Base-by-base conservation (phyloP, 2,888 invertebrate genomes). In the Sceliomorpha sp. region DNA sequence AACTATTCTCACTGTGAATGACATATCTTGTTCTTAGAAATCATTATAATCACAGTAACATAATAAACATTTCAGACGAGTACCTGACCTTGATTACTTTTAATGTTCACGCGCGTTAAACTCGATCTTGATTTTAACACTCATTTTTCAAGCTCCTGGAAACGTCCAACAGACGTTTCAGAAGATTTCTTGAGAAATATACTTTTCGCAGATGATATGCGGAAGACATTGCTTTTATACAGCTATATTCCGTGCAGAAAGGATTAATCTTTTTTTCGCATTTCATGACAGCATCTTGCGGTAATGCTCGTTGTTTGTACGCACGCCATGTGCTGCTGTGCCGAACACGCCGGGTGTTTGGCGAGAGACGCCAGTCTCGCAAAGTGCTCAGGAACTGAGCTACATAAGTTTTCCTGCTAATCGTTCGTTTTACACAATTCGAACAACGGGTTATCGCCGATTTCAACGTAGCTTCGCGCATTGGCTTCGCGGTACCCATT, bases 271-370 rank as follows among this genome's bases (percentile, higher is more conserved):
- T 20, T 55, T 60, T 68, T 60, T 26, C 45, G 24, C 53, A 10
- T 68, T 68, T 68, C 59, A 60, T 26, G 55, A 53, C 37, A 51
- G 17, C 63, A 60, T 50, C 39, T 45, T 17, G 67, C 14, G 58
- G 69, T 69, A 69, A 72, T 51, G 55, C 66, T 72, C 59, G 67
- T 68, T 68, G 71, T 58, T 59, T 53, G 53, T 72, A 67, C 69
- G 72, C 70, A 70, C 71, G 70, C 74, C 72, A 73, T 73, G 72
- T 71, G 73, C 68, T 64, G 64, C 66, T 62, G 63, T 55, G 26
- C 50, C 64, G 45, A 66, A 29, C 62, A 48, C 69, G 40, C 70
- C 74, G 71, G 66, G 45, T 71, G 72, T 64, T 72, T 60, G 58
- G 58, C 68, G 71, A 56, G 68, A 63, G 58, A 58, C 51, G 45